Conservation (phyloP, 2,113 vertebrate genomes). For the Columba janthina region DNA sequence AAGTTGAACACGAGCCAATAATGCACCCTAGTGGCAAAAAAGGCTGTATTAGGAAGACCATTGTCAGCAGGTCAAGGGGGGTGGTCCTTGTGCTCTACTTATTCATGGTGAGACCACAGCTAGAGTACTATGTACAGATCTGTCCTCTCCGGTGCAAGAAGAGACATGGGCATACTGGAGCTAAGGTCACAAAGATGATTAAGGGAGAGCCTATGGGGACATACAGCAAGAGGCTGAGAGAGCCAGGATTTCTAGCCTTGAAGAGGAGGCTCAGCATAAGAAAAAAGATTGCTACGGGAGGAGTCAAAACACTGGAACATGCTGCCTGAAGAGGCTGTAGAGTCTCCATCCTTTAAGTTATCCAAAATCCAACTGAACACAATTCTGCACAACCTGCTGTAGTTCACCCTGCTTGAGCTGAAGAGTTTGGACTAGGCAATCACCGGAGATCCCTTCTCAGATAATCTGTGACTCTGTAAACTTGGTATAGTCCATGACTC, state of each 20-base stretch:
- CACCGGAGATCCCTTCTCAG: background rate
- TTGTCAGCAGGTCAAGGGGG: accelerated
- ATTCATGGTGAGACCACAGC: background rate
- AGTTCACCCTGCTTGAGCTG: background rate
- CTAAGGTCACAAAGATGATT: background rate
- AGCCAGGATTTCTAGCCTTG: background rate
- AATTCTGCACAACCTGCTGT: background rate
- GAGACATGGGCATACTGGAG: background rate
- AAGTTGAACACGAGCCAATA: background rate
- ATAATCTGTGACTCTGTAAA: background rate
- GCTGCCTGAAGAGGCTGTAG: background rate
- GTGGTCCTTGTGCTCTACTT: background rate
- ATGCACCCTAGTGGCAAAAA: background rate
- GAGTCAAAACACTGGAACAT: background rate
- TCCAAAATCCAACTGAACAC: background rate
- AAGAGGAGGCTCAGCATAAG: background rate
- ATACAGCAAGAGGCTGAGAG: background rate
- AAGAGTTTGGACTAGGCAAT: background rate
- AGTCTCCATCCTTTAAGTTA: background rate
- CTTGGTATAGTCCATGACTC: background rate
- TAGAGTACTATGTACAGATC: background rate
- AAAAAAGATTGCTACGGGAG: background rate
- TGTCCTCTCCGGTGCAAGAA: background rate
- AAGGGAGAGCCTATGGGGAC: no score
- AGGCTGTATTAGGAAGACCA: background rate